Conservation (phyloP, 2,113 vertebrate genomes). For the Acinonyx jubatus region DNA sequence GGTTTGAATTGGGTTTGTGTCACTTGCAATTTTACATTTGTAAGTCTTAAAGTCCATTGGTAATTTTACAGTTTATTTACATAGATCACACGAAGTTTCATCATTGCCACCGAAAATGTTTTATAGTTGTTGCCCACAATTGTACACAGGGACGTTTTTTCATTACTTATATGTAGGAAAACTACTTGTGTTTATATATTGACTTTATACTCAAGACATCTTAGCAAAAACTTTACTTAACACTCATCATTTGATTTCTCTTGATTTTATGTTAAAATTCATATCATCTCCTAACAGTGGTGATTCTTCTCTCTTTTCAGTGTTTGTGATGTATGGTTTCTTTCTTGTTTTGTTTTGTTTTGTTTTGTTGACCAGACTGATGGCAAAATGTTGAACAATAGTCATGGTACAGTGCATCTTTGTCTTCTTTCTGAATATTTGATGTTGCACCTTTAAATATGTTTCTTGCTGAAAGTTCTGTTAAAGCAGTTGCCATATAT, state of each 20-base stretch:
- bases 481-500: not conserved
- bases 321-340: not conserved
- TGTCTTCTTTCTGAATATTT: conserved; percentile 26
- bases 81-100: not conserved
- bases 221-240: not conserved
- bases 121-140: not conserved
- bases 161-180: not conserved
- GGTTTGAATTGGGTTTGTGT: not conserved
- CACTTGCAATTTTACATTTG: not conserved
- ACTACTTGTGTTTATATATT: not conserved
- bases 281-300: not conserved
- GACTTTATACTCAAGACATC: not conserved
- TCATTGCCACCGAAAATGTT: not conserved
- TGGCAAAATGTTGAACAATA: not conserved
- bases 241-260: not conserved
- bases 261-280: not conserved
- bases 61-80: not conserved
- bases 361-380: not conserved
- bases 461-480: conserved; percentile 19
- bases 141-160: not conserved
- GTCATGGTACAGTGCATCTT: not conserved
- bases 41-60: not conserved
- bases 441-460: not conserved
- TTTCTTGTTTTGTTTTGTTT: not conserved
- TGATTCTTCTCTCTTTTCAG: not conserved